Conservation (phyloP, 2,797 vertebrate genomes). For the Nothura maculosa region DNA sequence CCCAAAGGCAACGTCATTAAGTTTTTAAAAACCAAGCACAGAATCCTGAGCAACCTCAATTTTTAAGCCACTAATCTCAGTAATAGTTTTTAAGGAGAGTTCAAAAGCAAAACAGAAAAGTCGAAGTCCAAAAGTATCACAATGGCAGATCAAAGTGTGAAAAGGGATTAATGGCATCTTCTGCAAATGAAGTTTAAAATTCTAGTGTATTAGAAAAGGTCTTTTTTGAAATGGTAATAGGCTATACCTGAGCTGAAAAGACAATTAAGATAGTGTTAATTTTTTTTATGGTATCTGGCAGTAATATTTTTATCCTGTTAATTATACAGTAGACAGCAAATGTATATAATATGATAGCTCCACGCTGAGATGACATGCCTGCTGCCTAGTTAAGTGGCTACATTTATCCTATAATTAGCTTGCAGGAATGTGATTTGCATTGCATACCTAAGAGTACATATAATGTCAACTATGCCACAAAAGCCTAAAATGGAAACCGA, state of each 20-base stretch:
- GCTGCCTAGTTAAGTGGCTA: slow-evolving; percentile 82
- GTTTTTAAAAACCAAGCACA: slow-evolving; percentile 43
- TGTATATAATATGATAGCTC: slow-evolving; percentile 81
- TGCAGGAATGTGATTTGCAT: slow-evolving; percentile 83
- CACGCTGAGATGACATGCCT: slow-evolving; percentile 78
- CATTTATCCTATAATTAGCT: slow-evolving; percentile 89
- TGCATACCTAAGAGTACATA: slow-evolving; percentile 75
- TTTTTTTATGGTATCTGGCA: slow-evolving; percentile 82
- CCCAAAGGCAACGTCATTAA: not conserved
- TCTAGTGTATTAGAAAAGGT: slow-evolving; percentile 75
- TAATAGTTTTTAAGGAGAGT: slow-evolving; percentile 79
- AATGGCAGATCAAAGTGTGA: slow-evolving; percentile 83
- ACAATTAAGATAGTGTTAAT: slow-evolving; percentile 88
- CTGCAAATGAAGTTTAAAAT: slow-evolving; percentile 78
- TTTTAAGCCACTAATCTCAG: slow-evolving; percentile 73
- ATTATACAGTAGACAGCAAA: slow-evolving; percentile 84
- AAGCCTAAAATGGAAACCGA: slow-evolving; percentile 75
- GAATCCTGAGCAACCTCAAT: slow-evolving; percentile 37
- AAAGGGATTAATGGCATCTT: slow-evolving; percentile 81
- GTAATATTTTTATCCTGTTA: slow-evolving; percentile 87
- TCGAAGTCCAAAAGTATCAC: slow-evolving; percentile 74
- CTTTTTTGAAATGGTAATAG: slow-evolving; percentile 86
- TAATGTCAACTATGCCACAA: slow-evolving; percentile 75
- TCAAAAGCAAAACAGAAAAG: slow-evolving; percentile 79
- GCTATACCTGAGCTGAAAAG: slow-evolving; percentile 84